Conservation (phyloP, 2,888 invertebrate genomes). For the Eupithecia centaureata region DNA sequence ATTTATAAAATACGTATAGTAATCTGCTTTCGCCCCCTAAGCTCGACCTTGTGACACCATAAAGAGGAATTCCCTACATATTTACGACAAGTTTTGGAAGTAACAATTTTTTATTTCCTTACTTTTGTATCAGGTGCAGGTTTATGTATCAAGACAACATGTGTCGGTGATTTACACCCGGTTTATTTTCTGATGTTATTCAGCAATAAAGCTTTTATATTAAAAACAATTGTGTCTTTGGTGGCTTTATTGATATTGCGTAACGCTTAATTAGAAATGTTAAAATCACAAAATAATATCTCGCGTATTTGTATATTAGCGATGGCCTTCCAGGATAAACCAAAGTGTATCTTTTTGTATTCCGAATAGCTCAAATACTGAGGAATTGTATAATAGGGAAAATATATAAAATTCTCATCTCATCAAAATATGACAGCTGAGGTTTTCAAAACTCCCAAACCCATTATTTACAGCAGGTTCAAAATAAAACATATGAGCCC, state of each 20-base stretch:
- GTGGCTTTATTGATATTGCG: constrained; percentile 34
- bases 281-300: no score
- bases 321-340: background rate
- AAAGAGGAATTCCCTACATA: constrained; percentile 44
- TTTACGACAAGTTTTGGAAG: constrained; percentile 42
- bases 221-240: constrained; percentile 51
- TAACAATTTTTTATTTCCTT: constrained; percentile 33
- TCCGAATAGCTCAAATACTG: no score
- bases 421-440: constrained; percentile 40
- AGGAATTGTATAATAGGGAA: no score
- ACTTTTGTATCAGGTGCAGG: constrained; percentile 34
- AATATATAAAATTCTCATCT: no score
- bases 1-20: constrained; percentile 45
- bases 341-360: no score
- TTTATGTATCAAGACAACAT: constrained; percentile 26
- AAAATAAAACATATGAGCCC: constrained; percentile 49
- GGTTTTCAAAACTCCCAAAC: constrained; percentile 44
- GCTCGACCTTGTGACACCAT: constrained; percentile 43
- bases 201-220: constrained; percentile 30
- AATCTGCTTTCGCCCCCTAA: constrained; percentile 41
- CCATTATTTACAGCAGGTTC: constrained; percentile 43
- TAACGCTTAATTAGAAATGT: no score
- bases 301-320: no score
- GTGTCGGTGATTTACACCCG: constrained; percentile 35
- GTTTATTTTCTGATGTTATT: constrained; percentile 7